These are phyloP conservation scores for Drosophila diplacantha DNA, from an alignment of 2,888 invertebrate species.

Conservation along the genomic window DNA sequence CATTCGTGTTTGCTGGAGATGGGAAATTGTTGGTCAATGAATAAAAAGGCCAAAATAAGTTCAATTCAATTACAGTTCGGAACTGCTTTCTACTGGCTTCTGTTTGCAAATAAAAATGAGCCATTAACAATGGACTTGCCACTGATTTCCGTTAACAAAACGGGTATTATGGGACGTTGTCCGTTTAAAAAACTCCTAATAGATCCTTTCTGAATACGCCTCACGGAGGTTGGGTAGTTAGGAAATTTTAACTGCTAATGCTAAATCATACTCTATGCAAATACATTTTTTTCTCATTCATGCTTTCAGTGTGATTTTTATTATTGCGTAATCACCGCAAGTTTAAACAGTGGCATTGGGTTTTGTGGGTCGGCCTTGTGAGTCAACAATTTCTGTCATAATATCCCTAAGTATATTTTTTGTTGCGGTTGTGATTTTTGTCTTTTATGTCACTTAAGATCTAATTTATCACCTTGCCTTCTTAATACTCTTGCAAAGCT, in stretches of 20 bases:
- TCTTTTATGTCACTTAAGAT: slow-evolving; percentile 59
- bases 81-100: neutral
- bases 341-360: slow-evolving; percentile 23
- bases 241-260: neutral
- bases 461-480: slow-evolving; percentile 52
- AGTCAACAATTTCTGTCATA: slow-evolving; percentile 1
- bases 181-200: slow-evolving; percentile 44
- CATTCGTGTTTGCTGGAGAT: neutral
- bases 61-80: neutral
- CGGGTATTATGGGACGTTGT: slow-evolving; percentile 2
- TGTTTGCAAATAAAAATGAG: neutral
- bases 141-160: neutral
- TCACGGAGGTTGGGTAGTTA: neutral
- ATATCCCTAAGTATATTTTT: slow-evolving; percentile 40
- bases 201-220: slow-evolving; percentile 8
- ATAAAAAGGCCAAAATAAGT: neutral
- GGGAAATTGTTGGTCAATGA: neutral
- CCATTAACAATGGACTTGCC: neutral
- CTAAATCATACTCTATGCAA: slow-evolving; percentile 2
- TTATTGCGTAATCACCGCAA: slow-evolving; percentile 36
- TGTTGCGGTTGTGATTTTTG: slow-evolving; percentile 48
- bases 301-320: slow-evolving; percentile 28
- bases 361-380: slow-evolving; percentile 22
- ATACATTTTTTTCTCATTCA: neutral
- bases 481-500: neutral